Conservation (phyloP, 2,797 vertebrate genomes). For the Onychomys torridus region DNA sequence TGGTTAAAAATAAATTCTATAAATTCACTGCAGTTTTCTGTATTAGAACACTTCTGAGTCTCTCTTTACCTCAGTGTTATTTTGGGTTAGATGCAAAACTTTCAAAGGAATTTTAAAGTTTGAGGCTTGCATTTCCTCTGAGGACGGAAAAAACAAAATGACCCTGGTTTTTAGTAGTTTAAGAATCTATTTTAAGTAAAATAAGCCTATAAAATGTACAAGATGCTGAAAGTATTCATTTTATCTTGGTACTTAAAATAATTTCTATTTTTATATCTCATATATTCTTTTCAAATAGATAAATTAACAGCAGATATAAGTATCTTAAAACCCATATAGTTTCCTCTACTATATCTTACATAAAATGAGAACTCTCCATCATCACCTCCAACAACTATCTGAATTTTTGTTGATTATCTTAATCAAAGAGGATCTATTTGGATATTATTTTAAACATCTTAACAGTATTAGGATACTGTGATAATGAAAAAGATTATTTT, state of each 20-base stretch:
- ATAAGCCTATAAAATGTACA: conserved; percentile 49
- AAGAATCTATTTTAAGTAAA: conserved; percentile 62
- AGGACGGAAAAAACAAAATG: conserved; percentile 65
- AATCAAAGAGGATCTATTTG: not conserved
- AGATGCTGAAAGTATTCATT: conserved; percentile 19
- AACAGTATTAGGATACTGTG: not conserved
- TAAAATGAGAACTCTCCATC: not conserved
- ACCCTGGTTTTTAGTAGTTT: conserved; percentile 14
- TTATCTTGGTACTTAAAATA: conserved; percentile 38
- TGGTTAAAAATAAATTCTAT: conserved; percentile 76
- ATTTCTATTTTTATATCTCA: conserved; percentile 56
- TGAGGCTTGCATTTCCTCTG: conserved; percentile 50
- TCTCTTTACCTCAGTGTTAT: conserved; percentile 68
- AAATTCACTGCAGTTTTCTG: conserved; percentile 64
- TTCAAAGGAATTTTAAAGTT: conserved; percentile 68
- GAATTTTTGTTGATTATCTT: conserved; percentile 35
- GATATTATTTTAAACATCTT: conserved; percentile 8
- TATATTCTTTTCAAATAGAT: not conserved
- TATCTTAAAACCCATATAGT: not conserved
- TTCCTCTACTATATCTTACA: not conserved
- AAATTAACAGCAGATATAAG: not conserved
- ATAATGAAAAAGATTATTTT: not conserved
- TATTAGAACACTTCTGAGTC: conserved; percentile 66
- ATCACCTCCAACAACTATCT: not conserved
- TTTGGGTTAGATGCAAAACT: conserved; percentile 72